Base-by-base conservation (phyloP, 2,113 vertebrate species). In the Heteronetta atricapilla region DNA sequence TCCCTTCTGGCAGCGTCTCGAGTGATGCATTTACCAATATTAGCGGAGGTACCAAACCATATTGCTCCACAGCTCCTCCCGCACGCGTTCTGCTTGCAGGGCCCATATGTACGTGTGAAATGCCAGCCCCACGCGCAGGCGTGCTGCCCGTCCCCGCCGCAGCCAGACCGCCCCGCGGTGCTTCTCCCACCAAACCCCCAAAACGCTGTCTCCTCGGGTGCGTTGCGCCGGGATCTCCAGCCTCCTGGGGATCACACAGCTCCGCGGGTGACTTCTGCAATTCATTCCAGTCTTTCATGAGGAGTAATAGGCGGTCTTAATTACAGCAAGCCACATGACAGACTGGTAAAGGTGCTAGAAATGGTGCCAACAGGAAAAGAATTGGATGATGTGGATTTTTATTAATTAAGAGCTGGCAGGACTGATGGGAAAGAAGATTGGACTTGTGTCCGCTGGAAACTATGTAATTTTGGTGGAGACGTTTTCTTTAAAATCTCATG, bases 291-390 rank as follows among this genome's bases (percentile, higher is more conserved):
- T 81, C 85, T 97, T 96, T 97, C 95, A 96, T 95, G 94, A 94
- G 92, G 82, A 94, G 95, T 96, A 97, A 97, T 95, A 97, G 95
- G 95, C 70, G 6, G 64, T 96, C 89, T 95, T 97, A 97, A 96
- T 97, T 97, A 96, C 94, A 97, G 93, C 67, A 74, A 95, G 94
- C 92, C 96, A 95, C 94, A 96, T 96, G 91, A 95, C 90, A 93
- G 95, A 97, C 91, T 96, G 95, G 94, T 96, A 95, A 95, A 96
- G 93, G 96, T 97, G 92, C 92, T 94, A 72, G 96, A 96, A 96
- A 91, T 94, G 88, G 91, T 97, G 96, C 95, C 93, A 96, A 93
- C 89, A 93, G 96, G 95, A 96, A 90, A 93, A 96, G 94, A 94
- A 96, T 94, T 96, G 95, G 96, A 95, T 92, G 94, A 86, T 94